Conservation (phyloP, 2,113 vertebrate genomes). For the Ciconia boyciana region DNA sequence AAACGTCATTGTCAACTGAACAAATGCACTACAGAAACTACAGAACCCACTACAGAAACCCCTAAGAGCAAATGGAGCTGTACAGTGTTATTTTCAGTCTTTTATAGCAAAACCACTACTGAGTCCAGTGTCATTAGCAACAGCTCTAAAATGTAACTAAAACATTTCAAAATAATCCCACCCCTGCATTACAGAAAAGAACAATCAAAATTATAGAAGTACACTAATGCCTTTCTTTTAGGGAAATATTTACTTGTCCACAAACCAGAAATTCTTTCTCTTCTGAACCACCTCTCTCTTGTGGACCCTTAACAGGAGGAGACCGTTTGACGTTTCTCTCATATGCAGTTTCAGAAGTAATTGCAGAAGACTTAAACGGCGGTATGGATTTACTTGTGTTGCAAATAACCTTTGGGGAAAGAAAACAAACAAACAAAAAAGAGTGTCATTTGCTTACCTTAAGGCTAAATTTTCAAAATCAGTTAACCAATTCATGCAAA, state of each 20-base stretch:
- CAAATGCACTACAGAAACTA: neutral
- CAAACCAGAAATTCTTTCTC: conserved; percentile 44
- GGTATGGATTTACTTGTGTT: conserved; percentile 66
- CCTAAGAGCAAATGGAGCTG: neutral
- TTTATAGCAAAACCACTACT: neutral
- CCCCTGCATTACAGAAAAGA: neutral
- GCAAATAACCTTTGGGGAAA: conserved; percentile 66
- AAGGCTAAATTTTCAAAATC: neutral
- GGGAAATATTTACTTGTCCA: conserved; percentile 32
- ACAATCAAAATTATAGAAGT: neutral
- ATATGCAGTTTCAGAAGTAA: conserved; percentile 73
- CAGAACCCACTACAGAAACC: neutral
- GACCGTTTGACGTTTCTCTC: conserved; percentile 74
- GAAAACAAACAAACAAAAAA: neutral
- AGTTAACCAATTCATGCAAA: neutral
- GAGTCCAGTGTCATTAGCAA: neutral
- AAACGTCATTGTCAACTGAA: neutral
- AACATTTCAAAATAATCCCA: neutral
- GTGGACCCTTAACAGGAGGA: conserved; percentile 60
- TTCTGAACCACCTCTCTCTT: conserved; percentile 64
- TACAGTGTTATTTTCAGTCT: neutral
- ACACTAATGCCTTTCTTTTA: conserved; percentile 51
- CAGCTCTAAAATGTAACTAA: neutral
- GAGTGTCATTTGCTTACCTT: neutral
- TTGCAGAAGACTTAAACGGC: conserved; percentile 62